Evolutionary conservation across 2,113 vertebrate species (phyloP), one percentile per base, ranked within the genome.

Genomic region (Melanerpes aurifrons): DNA sequence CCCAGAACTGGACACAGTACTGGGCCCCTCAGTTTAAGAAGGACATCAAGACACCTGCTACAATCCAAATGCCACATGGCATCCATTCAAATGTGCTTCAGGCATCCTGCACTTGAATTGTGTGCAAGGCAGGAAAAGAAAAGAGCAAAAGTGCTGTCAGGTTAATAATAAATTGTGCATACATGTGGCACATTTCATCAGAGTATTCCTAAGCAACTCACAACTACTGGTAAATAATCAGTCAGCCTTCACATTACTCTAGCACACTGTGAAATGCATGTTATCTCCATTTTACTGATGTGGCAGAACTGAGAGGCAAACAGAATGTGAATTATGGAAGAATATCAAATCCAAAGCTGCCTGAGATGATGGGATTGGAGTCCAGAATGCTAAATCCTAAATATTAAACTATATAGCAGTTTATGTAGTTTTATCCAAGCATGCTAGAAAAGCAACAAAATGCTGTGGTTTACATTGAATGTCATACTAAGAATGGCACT

Each of bases 161-260:
- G 76, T 94, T 93, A 95, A 95, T 94, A 94, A 93, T 95, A 92
- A 95, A 96, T 95, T 84, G 90, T 88, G 80, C 90, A 83, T 92
- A 92, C 94, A 91, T 88, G 91, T 94, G 96, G 95, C 94, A 94
- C 93, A 92, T 96, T 95, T 95, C 90, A 96, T 96, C 93, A 90
- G 80, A 93, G 77, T 88, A 88, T 94, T 93, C 71, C 92, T 94
- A 84, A 90, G 74, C 80, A 92, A 94, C 82, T 96, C 95, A 88
- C 76, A 94, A 84, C 89, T 95, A 78, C 79, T 94, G 94, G 95
- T 96, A 96, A 95, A 96, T 96, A 95, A 96, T 96, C 95, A 95
- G 87, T 92, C 94, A 95, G 59, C 76, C 56, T 95, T 95, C 87
- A 78, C 90, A 90, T 94, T 73, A 58, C 87, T 87, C 76, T 62